Evolutionary conservation across 2,888 invertebrate species (phyloP), one percentile per base, ranked within the genome.

Genomic region (Brachyptera risi): DNA sequence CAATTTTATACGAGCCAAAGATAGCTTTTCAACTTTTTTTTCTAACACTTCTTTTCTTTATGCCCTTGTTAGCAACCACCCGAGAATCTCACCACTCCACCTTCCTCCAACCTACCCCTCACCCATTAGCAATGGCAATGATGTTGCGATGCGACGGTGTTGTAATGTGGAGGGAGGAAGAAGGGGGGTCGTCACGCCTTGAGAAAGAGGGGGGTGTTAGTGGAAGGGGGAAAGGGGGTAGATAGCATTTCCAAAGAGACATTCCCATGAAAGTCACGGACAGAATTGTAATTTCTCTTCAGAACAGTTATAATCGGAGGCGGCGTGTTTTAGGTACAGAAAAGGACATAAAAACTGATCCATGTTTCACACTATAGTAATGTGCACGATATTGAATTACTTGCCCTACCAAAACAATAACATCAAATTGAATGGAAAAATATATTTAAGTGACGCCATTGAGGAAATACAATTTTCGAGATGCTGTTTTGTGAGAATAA

Each of bases 261-360:
- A 54, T 54, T 23, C 35, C 54, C 35, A 54, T 54, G 54, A 23
- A 35, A 37, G 54, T 54, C 54, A 37, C 37, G 54, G 54, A 54
- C 35, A 21, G 35, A 54, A 54, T 54, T 54, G 54, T 54, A 54
- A 54, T 54, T 54, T 54, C 54, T 54, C 37, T n/a, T n/a, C n/a
- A n/a, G 37, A 54, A 23, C 54, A 37, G 54, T 54, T 35, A 54
- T 37, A 35, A 35, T 54, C 35, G 54, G 23, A 11, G n/a, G 37
- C 7, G 11, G 13, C 23, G 35, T 24, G n/a, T n/a, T n/a, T n/a
- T n/a, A n/a, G 54, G 31, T 15, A 31, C 2, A 26, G 51, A 17
- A 21, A 23, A 5, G 17, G 54, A 11, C 37, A 54, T 54, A 35
- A 37, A 37, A 54, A 54, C 7, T 15, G 51, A 51, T 51, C 24